phyloP scores from a whole-genome alignment of 1,140 invertebrate species.

The Chionoecetes opilio region DNA sequence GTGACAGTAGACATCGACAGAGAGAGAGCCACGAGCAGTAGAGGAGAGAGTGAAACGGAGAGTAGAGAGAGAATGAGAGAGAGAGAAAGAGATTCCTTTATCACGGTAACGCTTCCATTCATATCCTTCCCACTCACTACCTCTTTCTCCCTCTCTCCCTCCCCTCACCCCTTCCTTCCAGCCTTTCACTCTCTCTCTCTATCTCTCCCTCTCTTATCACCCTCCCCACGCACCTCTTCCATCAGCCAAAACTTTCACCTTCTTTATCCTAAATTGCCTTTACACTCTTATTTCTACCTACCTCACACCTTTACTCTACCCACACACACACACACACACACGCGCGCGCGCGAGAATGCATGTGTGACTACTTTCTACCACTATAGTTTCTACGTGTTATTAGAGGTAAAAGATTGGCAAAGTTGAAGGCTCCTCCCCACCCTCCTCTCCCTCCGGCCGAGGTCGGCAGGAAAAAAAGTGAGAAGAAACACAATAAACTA shows the following conservation, averaged over 20 bases:
- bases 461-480: no score
- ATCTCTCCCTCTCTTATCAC: background rate
- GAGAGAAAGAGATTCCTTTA: constrained; percentile 19
- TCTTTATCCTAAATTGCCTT: background rate
- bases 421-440: no score
- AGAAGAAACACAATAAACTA: no score
- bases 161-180: background rate
- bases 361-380: no score
- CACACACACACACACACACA: background rate
- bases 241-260: background rate
- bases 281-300: background rate
- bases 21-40: background rate
- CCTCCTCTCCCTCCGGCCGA: no score
- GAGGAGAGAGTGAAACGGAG: background rate
- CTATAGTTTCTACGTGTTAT: no score
- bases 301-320: background rate
- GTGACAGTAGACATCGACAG: background rate
- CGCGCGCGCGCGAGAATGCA: no score
- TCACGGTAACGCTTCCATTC: background rate
- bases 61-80: constrained; percentile 17
- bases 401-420: no score
- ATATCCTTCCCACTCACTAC: background rate
- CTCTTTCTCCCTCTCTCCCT: background rate
- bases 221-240: background rate
- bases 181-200: background rate